phyloP scores from a whole-genome alignment of 2,888 invertebrate species.

The Hololepta plana region DNA sequence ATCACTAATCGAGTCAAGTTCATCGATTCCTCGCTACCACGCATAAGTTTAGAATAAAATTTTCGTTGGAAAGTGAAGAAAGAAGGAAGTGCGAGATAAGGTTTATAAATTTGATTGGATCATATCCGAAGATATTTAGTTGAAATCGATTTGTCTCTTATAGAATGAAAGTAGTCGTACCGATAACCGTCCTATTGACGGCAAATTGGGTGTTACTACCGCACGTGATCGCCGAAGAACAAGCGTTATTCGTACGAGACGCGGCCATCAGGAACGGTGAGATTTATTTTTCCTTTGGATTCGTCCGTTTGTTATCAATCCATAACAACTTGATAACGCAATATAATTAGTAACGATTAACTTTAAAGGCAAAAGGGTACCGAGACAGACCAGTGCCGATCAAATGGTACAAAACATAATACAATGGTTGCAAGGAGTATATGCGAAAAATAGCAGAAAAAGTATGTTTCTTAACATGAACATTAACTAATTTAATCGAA shows the following conservation, averaged over 20 bases:
- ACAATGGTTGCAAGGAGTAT: constrained; percentile 56
- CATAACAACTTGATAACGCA: neutral
- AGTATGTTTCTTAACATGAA: constrained; percentile 22
- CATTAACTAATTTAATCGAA: constrained; percentile 4
- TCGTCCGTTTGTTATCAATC: neutral
- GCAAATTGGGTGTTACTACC: constrained; percentile 12
- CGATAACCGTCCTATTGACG: constrained; percentile 12
- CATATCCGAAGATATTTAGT: too few species aligned
- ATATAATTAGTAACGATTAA: constrained; percentile 5
- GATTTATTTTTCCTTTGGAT: too few species aligned
- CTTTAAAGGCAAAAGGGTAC: constrained; percentile 18
- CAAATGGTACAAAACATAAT: constrained; percentile 58
- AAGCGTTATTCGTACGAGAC: constrained; percentile 14
- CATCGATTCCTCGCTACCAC: too few species aligned
- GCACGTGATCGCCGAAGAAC: constrained; percentile 11
- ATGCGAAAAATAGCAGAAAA: constrained; percentile 38
- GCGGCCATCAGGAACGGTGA: too few species aligned
- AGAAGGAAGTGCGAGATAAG: too few species aligned
- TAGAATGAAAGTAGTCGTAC: constrained; percentile 15
- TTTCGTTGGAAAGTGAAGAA: too few species aligned
- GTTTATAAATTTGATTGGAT: too few species aligned
- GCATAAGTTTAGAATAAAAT: too few species aligned
- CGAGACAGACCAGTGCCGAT: constrained; percentile 39
- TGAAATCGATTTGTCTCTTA: too few species aligned
- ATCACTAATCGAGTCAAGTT: too few species aligned